A percentile compares a stretch with the other conserved stretches of the same genome.
Evolutionary conservation across 2,797 vertebrate species (phyloP).

Genomic region (Ptychadena robeensis): DNA sequence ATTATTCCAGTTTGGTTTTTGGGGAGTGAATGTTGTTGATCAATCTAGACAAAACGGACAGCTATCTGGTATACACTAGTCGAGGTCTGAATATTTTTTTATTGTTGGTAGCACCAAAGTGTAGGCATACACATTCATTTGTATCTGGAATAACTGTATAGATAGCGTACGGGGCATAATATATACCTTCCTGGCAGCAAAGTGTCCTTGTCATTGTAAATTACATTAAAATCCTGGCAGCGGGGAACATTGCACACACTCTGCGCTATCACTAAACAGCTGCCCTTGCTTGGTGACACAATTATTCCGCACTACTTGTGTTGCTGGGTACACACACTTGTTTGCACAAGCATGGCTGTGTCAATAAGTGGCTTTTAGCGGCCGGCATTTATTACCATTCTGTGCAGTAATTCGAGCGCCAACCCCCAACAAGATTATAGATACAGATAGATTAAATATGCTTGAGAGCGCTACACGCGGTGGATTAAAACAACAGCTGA

Average conservation of each 20-base stretch:
- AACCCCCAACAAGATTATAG: slow-evolving; percentile 36
- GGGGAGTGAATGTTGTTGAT: too few relatives aligned
- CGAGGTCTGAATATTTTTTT: too few relatives aligned
- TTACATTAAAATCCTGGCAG: slow-evolving; percentile 29
- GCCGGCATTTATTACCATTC: slow-evolving; percentile 44
- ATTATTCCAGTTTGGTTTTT: too few relatives aligned
- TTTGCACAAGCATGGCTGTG: slow-evolving; percentile 44
- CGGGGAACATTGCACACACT: slow-evolving; percentile 7
- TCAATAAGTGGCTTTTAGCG: slow-evolving; percentile 59
- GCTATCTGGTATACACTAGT: too few relatives aligned
- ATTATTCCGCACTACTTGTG: slow-evolving; percentile 44
- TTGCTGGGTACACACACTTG: slow-evolving; percentile 51
- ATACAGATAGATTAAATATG: slow-evolving; percentile 28
- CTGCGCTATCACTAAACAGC: slow-evolving; percentile 35
- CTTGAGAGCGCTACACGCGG: not conserved
- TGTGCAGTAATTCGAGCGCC: slow-evolving; percentile 43
- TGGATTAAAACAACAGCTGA: slow-evolving; percentile 7
- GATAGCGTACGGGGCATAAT: too few relatives aligned
- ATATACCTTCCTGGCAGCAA: slow-evolving; percentile 4
- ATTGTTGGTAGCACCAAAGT: too few relatives aligned
- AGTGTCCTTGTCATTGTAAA: slow-evolving; percentile 4
- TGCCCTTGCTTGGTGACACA: slow-evolving; percentile 47
- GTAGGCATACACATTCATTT: too few relatives aligned
- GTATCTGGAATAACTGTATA: too few relatives aligned
- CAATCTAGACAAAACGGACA: too few relatives aligned